phyloP scores from a whole-genome alignment of 2,888 invertebrate genomes.

The Rhimphoctona megacephalus region DNA sequence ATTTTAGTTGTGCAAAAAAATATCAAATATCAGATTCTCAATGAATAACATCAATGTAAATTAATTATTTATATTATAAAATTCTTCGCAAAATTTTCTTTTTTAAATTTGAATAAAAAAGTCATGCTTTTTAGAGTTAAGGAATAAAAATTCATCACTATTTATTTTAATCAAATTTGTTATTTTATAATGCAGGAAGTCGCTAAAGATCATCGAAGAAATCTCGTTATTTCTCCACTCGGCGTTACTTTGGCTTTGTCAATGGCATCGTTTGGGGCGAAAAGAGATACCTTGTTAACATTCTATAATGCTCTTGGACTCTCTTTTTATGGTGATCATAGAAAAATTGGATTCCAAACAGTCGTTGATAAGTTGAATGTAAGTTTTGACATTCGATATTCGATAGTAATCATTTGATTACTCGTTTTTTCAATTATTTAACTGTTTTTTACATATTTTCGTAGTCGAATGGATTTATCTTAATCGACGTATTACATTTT shows the following conservation, averaged over 20 bases:
- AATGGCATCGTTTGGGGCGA: conserved; percentile 79
- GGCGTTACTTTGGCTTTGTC: conserved; percentile 80
- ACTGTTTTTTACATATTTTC: too few species aligned
- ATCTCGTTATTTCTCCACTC: conserved; percentile 81
- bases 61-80: background rate
- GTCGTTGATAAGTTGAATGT: conserved; percentile 77
- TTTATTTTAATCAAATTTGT: background rate
- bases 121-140: background rate
- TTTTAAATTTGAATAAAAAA: background rate
- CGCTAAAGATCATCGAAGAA: conserved; percentile 54
- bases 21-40: background rate
- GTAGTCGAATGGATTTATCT: too few species aligned
- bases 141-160: too few species aligned
- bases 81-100: background rate
- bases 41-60: background rate
- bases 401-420: background rate
- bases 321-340: conserved; percentile 68
- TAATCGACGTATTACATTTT: too few species aligned
- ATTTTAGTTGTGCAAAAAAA: background rate
- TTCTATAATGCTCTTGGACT: conserved; percentile 74
- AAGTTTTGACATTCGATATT: conserved; percentile 52
- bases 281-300: conserved; percentile 74
- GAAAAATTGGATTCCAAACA: conserved; percentile 71
- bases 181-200: background rate
- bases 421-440: too few species aligned